Evolutionary conservation across 2,113 vertebrate genomes (phyloP).

Genomic region (Etheostoma cragini): DNA sequence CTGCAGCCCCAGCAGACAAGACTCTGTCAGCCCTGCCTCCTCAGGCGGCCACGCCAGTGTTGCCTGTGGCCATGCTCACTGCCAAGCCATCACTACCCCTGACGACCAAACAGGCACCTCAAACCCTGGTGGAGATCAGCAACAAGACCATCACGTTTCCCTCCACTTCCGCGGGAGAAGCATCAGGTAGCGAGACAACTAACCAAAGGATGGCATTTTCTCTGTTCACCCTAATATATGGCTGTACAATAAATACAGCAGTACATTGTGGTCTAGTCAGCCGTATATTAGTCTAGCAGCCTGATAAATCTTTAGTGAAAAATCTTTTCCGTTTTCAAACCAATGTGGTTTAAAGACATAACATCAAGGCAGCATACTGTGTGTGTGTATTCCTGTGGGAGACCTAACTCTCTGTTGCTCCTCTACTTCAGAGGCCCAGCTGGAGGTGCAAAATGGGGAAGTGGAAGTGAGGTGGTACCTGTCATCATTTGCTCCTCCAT

Average conservation of each 20-base stretch:
- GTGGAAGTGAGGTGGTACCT: conserved; percentile 91
- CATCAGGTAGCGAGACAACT: conserved; percentile 85
- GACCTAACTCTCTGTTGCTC: conserved; percentile 30
- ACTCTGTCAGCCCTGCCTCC: conserved; percentile 66
- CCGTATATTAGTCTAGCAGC: not conserved
- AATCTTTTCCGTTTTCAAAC: not conserved
- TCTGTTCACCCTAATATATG: not conserved
- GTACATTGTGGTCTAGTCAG: not conserved
- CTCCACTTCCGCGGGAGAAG: conserved; percentile 84
- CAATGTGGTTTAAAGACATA: not conserved
- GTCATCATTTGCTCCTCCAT: conserved; percentile 93
- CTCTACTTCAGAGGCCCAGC: conserved; percentile 79
- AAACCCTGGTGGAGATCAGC: conserved; percentile 85
- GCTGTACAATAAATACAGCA: not conserved
- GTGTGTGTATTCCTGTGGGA: conserved; percentile 8
- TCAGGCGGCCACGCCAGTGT: conserved; percentile 78
- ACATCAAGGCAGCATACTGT: not conserved
- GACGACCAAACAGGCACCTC: conserved; percentile 35
- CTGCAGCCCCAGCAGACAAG: conserved; percentile 67
- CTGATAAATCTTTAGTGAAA: not conserved
- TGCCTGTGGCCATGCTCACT: conserved; percentile 74
- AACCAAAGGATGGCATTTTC: not conserved
- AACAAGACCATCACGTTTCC: conserved; percentile 89
- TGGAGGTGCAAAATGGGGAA: conserved; percentile 91
- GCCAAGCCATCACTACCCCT: conserved; percentile 50